phyloP scores from a whole-genome alignment of 2,888 invertebrate species.

The Calliphora vomitoria region DNA sequence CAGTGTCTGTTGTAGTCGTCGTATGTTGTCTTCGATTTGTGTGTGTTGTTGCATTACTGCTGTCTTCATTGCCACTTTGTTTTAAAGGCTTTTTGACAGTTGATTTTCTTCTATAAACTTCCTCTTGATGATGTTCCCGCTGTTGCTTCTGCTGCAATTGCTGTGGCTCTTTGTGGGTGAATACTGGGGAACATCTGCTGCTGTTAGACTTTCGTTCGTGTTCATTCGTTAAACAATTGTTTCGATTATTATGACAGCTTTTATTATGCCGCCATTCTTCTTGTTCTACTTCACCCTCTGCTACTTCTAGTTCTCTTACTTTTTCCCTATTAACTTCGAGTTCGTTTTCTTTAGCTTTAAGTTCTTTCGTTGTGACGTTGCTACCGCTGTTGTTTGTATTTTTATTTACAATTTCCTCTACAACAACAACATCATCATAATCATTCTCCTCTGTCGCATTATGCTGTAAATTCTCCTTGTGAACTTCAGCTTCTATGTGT shows the following conservation, averaged over 20 bases:
- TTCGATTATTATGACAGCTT: conserved; percentile 77
- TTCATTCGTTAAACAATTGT: conserved; percentile 73
- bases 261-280: conserved; percentile 75
- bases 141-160: conserved; percentile 71
- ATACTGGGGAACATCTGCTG: conserved; percentile 68
- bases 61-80: conserved; percentile 70
- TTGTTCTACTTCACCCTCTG: conserved; percentile 41
- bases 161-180: conserved; percentile 73
- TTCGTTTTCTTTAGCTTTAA: conserved; percentile 71
- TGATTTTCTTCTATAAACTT: conserved; percentile 53
- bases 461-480: conserved; percentile 58
- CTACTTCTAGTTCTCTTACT: conserved; percentile 1
- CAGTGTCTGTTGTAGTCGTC: conserved; percentile 43
- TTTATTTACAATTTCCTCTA: conserved; percentile 67
- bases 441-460: conserved; percentile 49
- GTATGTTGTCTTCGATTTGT: conserved; percentile 43
- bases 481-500: conserved; percentile 57
- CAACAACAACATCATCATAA: conserved; percentile 60
- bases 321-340: conserved; percentile 12
- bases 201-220: conserved; percentile 73
- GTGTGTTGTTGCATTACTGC: conserved; percentile 39
- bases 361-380: conserved; percentile 75
- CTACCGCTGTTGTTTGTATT: conserved; percentile 76
- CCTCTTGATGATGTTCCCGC: conserved; percentile 39
- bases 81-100: conserved; percentile 65